Conservation (phyloP, 1,140 invertebrate species). For the Goniozus legneri region DNA sequence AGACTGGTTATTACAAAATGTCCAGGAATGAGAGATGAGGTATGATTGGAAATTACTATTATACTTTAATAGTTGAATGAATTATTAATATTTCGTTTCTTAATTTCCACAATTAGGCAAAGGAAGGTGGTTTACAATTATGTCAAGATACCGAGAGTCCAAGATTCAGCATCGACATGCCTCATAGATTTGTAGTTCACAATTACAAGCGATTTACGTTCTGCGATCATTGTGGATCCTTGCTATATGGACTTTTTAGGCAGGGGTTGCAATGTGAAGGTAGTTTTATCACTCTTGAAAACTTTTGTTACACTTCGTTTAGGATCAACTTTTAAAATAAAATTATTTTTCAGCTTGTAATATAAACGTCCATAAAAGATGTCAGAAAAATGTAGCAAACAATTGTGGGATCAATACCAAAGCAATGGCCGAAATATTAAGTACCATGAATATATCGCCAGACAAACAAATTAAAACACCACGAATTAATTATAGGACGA, state of each 20-base stretch:
- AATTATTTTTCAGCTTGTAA: conserved; percentile 69
- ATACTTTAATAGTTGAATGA: conserved; percentile 5
- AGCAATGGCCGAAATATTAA: conserved; percentile 89
- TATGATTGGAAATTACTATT: conserved; percentile 40
- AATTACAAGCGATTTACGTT: conserved; percentile 98
- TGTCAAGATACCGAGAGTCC: conserved; percentile 60
- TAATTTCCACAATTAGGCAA: conserved; percentile 26
- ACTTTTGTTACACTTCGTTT: too few species aligned
- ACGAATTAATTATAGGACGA: conserved; percentile 46
- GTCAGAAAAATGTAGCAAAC: conserved; percentile 98
- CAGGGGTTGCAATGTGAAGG: conserved; percentile 98
- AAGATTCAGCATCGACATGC: conserved; percentile 97
- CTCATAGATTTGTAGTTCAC: conserved; percentile 90
- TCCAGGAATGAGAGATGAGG: conserved; percentile 92
- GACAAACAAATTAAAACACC: conserved; percentile 74
- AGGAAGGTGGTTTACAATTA: conserved; percentile 45
- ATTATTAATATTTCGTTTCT: too few species aligned
- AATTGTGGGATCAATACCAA: conserved; percentile 99
- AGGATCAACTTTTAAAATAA: background rate
- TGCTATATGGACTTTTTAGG: conserved; percentile 92
- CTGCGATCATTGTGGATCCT: conserved; percentile 97
- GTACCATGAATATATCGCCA: conserved; percentile 86
- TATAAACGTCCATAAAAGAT: conserved; percentile 98
- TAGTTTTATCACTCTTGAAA: conserved; percentile 41
- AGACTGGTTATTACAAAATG: conserved; percentile 90